Evolutionary conservation across 2,888 invertebrate species (phyloP), one percentile per base, ranked within the genome.

Genomic region (Tiphia femorata): DNA sequence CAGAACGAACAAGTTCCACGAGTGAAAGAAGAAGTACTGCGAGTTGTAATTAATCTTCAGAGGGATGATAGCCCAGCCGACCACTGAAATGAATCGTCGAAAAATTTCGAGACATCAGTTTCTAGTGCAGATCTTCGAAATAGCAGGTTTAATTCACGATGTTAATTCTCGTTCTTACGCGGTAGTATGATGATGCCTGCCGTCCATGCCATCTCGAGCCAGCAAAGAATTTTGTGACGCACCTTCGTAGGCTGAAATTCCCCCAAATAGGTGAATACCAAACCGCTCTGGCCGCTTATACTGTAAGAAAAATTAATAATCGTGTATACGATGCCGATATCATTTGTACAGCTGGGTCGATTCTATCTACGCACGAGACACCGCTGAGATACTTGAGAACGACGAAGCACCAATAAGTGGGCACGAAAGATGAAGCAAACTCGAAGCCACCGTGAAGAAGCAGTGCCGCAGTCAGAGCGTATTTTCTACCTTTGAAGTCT

Each of bases 161-260:
- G 25, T 25, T n/a, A n/a, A 25, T 25, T 25, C 8, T 4, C 8
- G 8, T 6, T 16, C 49, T 86, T 84, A 92, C 92, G 85, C 76
- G 92, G 92, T 57, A 92, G 83, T 53, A 88, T 76, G 68, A 92
- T 91, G 49, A 92, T 90, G 56, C 92, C 92, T 27, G 91, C 80
- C 19, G 91, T 91, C 92, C 92, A 92, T 83, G 92, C 92, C 83
- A 92, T 85, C 86, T 92, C 92, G 90, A 92, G 90, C 91, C 92
- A 91, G 80, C 92, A 91, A 58, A 92, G 86, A 75, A 92, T 91
- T 72, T 89, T 90, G 80, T 92, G 91, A 79, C 92, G 86, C 82
- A 90, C 89, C 81, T 89, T 90, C 47, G 90, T 89, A 17, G 90
- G 90, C 77, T 92, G 92, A 84, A 92, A 93, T 84, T 93, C 93